Conservation (phyloP, 2,797 vertebrate species). For the Dipus sagitta region DNA sequence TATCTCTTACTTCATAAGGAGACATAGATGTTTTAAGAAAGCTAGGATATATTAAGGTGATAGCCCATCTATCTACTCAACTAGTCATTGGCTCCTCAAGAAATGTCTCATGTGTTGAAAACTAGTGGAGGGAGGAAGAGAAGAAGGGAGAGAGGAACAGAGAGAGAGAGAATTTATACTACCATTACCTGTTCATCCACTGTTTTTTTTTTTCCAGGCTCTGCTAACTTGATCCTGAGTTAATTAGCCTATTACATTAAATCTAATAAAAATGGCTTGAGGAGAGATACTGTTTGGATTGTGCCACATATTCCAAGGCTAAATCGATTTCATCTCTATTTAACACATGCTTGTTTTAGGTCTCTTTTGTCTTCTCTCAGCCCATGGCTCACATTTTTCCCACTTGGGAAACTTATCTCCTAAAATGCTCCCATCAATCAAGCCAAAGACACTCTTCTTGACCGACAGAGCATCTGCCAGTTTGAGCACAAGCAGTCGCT, state of each 20-base stretch:
- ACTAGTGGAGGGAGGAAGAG: background rate
- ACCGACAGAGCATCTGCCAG: conserved; percentile 82
- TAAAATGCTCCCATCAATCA: conserved; percentile 86
- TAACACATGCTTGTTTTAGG: conserved; percentile 82
- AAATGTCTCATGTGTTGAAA: background rate
- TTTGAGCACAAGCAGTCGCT: conserved; percentile 87
- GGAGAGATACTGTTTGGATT: conserved; percentile 72
- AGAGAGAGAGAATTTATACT: background rate
- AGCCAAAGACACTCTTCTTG: conserved; percentile 82
- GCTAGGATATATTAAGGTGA: conserved; percentile 1
- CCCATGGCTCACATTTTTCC: conserved; percentile 64
- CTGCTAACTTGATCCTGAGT: conserved; percentile 70
- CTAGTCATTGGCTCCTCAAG: conserved; percentile 19
- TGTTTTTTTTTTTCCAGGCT: conserved; percentile 48
- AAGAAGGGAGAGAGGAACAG: background rate
- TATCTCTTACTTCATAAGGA: conserved; percentile 43
- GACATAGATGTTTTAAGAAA: conserved; percentile 14
- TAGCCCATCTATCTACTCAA: conserved; percentile 8
- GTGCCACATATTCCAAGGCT: conserved; percentile 71
- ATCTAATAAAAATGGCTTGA: conserved; percentile 75
- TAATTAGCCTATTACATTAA: conserved; percentile 72
- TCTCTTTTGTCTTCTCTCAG: conserved; percentile 80
- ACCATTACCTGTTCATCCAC: conserved; percentile 58
- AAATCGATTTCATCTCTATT: conserved; percentile 84
- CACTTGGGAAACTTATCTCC: conserved; percentile 84